Conservation (phyloP, 2,888 invertebrate genomes). For the Meta bourneti region DNA sequence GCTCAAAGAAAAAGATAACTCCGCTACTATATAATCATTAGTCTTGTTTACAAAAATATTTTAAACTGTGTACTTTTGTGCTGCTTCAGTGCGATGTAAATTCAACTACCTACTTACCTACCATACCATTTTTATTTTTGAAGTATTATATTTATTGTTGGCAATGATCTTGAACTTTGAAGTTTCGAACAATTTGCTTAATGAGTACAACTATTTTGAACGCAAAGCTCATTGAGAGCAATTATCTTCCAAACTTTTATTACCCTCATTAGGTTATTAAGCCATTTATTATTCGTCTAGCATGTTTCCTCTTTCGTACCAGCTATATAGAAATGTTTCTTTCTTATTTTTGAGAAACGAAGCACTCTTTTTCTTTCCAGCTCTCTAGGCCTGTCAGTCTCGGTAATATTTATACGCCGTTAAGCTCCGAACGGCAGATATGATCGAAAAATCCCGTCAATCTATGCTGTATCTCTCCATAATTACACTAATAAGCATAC, state of each 20-base stretch:
- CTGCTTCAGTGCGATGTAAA: too few species aligned
- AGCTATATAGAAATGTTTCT: neutral
- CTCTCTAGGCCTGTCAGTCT: conserved; percentile 4
- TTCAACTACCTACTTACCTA: too few species aligned
- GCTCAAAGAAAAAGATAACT: too few species aligned
- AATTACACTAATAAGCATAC: conserved; percentile 17
- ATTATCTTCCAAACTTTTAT: neutral
- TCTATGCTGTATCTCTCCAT: conserved; percentile 10
- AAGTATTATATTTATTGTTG: too few species aligned
- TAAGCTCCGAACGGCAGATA: neutral
- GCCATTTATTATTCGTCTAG: neutral
- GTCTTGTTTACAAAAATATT: too few species aligned
- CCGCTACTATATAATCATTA: too few species aligned
- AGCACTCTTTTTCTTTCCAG: neutral
- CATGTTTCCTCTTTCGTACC: neutral
- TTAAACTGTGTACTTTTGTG: too few species aligned
- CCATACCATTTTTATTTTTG: too few species aligned
- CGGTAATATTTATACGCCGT: conserved; percentile 3
- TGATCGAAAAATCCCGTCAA: neutral
- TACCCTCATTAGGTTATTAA: conserved; percentile 9
- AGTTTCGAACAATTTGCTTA: neutral
- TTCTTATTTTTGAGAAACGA: neutral
- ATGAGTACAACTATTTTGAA: neutral
- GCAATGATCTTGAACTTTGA: too few species aligned
- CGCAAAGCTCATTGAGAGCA: neutral